These are phyloP conservation scores for Zaprionus capensis DNA, from an alignment of 1,140 invertebrate species.

Conservation along the genomic window DNA sequence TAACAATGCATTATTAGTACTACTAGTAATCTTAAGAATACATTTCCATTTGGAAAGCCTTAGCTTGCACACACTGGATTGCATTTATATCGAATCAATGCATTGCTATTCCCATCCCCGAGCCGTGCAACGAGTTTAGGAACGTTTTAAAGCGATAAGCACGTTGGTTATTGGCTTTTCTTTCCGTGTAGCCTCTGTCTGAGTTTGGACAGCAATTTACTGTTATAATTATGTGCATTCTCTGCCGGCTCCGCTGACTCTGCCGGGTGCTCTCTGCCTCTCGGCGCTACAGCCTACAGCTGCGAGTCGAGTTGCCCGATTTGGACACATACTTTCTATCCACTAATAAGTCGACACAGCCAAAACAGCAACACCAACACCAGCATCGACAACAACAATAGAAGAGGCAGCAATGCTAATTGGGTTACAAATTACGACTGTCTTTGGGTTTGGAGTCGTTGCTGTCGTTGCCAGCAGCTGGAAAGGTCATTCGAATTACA, in stretches of 20 bases:
- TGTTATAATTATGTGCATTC: constrained; percentile 26
- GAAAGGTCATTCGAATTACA: constrained; percentile 18
- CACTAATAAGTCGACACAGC: constrained; percentile 38
- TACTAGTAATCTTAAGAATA: too few species aligned
- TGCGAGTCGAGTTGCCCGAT: constrained; percentile 20
- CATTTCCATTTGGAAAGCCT: too few species aligned
- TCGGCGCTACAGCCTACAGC: background rate
- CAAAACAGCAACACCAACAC: background rate
- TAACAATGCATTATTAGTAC: too few species aligned
- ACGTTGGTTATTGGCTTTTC: background rate
- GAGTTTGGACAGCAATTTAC: constrained; percentile 6
- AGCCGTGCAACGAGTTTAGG: too few species aligned
- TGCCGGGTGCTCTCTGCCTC: background rate
- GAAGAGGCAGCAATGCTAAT: constrained; percentile 23
- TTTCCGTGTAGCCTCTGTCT: background rate
- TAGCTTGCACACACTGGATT: too few species aligned
- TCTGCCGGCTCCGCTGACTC: background rate
- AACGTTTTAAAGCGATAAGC: too few species aligned
- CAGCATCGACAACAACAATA: constrained; percentile 1
- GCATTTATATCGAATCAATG: too few species aligned
- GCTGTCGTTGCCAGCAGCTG: background rate
- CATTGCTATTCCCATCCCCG: too few species aligned
- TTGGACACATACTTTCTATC: constrained; percentile 66
- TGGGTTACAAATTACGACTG: constrained; percentile 40
- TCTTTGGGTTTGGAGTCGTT: background rate